Evolutionary conservation across 2,797 vertebrate species (phyloP).

Genomic region (Sylvilagus floridanus): DNA sequence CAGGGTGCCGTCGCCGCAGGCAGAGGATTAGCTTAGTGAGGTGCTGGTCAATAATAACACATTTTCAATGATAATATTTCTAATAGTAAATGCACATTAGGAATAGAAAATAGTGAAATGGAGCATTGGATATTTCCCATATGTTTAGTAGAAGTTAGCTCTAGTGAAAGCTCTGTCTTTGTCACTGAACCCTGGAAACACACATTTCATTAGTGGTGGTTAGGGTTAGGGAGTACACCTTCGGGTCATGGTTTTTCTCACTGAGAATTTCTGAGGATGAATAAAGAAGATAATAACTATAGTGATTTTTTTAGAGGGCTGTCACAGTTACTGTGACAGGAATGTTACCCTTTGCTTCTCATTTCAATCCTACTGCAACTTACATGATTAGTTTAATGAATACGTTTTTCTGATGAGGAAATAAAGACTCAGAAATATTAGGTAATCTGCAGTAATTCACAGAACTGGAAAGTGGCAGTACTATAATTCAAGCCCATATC

Average conservation of each 20-base stretch:
- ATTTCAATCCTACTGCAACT: neutral
- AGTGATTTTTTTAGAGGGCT: neutral
- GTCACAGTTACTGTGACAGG: neutral
- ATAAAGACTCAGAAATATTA: slow-evolving; percentile 4
- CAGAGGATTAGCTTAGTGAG: too few species aligned
- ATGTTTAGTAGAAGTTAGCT: neutral
- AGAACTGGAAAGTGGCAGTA: neutral
- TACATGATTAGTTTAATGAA: neutral
- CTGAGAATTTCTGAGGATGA: neutral
- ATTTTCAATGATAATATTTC: neutral
- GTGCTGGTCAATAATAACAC: too few species aligned
- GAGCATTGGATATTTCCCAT: neutral
- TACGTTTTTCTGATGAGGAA: neutral
- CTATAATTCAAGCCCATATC: neutral
- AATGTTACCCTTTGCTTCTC: neutral
- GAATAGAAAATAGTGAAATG: neutral
- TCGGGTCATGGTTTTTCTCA: neutral
- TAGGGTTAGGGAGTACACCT: neutral
- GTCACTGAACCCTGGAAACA: neutral
- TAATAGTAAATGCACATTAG: neutral
- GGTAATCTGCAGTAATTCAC: neutral
- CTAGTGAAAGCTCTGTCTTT: neutral
- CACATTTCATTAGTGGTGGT: neutral
- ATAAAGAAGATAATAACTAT: neutral
- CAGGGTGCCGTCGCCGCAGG: too few species aligned